Evolutionary conservation across 2,113 vertebrate species (phyloP), one percentile per base, ranked within the genome.

Genomic region (Globicephala melas): DNA sequence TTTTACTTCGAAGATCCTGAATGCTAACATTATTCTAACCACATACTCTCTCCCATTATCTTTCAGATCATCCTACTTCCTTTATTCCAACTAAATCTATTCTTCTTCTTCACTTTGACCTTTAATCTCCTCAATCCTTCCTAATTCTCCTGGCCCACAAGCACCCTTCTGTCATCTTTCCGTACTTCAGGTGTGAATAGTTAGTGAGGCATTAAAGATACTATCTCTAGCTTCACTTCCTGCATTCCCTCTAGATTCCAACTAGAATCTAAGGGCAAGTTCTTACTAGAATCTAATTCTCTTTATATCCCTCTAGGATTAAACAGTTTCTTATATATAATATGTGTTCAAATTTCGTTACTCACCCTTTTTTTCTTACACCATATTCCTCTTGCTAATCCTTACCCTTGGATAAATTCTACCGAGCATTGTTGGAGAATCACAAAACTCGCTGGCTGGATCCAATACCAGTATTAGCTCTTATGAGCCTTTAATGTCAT

Each of bases 31-130:
- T 58, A 53, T 36, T 89, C 20, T 71, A 89, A 82, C 18, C 26
- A 85, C 31, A 79, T 1, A 38, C 17, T 7, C n/a, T 7, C 41
- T 79, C 18, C 88, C 38, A 50, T 53, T 71, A 71, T 47, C 36
- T 87, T 97, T 76, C 68, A 8, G 74, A 87, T 6, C 28, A 41
- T 70, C 63, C 33, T 87, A 63, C 17, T 62, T 62, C 38, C 23
- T 84, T 68, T 79, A 87, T 73, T 70, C 44, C 36, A 93, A 70
- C 38, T 41, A 74, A 90, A 74, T 36, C 36, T 87, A 2, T 38
- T 97, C 13, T 91, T 97, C 13, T 91, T 80, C 55, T 93, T 95
- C 36, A 55, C 33, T 97, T 17, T 95, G 26, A 94, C 47, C 68
- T 96, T 92, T 76, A 63, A 55, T 53, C n/a, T 90, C 50, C 50